Base-by-base conservation (phyloP, 2,888 invertebrate genomes). In the Drosophila barbarae region DNA sequence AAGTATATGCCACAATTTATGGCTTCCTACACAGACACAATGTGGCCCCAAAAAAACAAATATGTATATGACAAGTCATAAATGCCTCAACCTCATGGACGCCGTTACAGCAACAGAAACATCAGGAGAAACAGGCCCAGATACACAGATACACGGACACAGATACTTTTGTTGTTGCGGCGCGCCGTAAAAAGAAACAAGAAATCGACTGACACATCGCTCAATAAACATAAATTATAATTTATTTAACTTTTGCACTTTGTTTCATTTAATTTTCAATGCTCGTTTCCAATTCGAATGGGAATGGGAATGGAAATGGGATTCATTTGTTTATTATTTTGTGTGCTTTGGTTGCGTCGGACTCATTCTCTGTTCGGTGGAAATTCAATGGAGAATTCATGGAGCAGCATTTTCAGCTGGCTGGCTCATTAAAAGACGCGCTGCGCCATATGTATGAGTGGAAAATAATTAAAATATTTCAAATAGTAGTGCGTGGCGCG, bases 161-260 rank as follows among this genome's bases (percentile, higher is more conserved):
- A 73, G 69, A 66, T 60, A 64, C 61, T 56, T 73, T 73, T 69
- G 79, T 77, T 72, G 66, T 44, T 50, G 56, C 35, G 39, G 47
- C 23, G 47, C 59, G 77, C 77, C 81, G 72, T 72, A 70, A 80
- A 83, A 60, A 60, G 73, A 60, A 51, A 72, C 67, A 60, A 57
- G 46, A 71, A 68, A 63, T 61, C 64, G 72, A 63, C 64, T 79
- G 80, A 77, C 84, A 73, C 66, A 84, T 84, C 82, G 76, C 72
- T 68, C 84, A 83, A 85, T 83, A 82, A 81, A 77, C 78, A 85
- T 81, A 84, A 81, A 83, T 85, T 85, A 77, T 66, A 81, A 80
- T 85, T 85, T 77, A 85, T 85, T 64, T 70, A 81, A 81, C 72
- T 71, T 72, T 68, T 74, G 79, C 74, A 60, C 69, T 58, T 71